phyloP scores from a whole-genome alignment of 2,888 invertebrate genomes.

The Pachliopta kotzebuea region DNA sequence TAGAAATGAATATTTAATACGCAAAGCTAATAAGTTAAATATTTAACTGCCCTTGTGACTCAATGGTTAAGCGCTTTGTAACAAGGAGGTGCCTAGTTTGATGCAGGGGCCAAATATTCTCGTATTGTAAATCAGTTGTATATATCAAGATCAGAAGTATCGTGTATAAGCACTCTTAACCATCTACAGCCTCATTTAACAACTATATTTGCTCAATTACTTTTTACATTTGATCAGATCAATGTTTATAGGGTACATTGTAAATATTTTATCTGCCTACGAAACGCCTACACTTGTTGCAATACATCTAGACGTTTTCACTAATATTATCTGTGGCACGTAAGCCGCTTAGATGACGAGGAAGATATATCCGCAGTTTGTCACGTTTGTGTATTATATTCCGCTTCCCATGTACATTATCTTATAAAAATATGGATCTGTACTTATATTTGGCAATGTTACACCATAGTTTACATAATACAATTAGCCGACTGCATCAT shows the following conservation, averaged over 20 bases:
- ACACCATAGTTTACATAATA: neutral
- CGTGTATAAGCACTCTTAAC: too few relatives aligned
- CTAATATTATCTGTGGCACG: conserved; percentile 29
- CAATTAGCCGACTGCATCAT: neutral
- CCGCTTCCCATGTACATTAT: conserved; percentile 10
- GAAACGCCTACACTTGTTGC: conserved; percentile 21
- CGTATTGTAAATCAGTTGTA: too few relatives aligned
- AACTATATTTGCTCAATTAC: too few relatives aligned
- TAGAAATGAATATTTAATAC: too few relatives aligned
- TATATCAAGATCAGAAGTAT: too few relatives aligned
- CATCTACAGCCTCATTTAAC: too few relatives aligned
- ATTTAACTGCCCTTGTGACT: too few relatives aligned
- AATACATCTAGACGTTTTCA: conserved; percentile 26
- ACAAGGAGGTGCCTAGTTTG: too few relatives aligned
- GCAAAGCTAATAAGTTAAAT: too few relatives aligned
- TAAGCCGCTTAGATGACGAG: conserved; percentile 25
- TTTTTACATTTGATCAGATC: conserved; percentile 2
- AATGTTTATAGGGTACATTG: neutral
- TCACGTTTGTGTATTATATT: conserved; percentile 27
- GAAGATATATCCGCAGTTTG: conserved; percentile 26
- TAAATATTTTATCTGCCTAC: conserved; percentile 11
- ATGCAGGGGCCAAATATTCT: too few relatives aligned
- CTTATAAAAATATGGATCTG: conserved; percentile 12
- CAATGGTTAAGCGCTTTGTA: too few relatives aligned
- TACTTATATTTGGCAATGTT: conserved; percentile 1